Evolutionary conservation across 1,140 invertebrate genomes (phyloP).

Genomic region (Tetramorium alpestre): DNA sequence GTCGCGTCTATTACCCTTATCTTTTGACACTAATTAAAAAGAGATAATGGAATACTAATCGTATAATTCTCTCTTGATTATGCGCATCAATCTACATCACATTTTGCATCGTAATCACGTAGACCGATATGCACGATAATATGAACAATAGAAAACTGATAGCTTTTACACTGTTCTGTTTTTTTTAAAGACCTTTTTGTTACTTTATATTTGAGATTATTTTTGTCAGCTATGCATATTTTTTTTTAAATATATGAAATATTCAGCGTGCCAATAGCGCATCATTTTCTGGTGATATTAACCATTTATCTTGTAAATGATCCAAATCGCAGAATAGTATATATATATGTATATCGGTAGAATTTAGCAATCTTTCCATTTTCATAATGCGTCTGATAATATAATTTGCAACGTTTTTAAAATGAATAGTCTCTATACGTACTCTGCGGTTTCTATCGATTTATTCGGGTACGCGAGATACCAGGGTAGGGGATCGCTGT

Average conservation of each 20-base stretch:
- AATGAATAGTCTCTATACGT: not conserved
- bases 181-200: not conserved
- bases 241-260: not conserved
- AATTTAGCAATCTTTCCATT: not conserved
- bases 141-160: not conserved
- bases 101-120: not conserved
- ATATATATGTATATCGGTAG: not conserved
- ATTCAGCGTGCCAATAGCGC: not conserved
- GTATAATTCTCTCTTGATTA: not conserved
- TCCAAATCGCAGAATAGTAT: not conserved
- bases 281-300: constrained; percentile 6
- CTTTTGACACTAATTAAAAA: constrained; percentile 23
- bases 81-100: constrained; percentile 19
- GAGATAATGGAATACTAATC: constrained; percentile 16
- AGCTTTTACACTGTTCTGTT: not conserved
- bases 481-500: not conserved
- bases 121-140: not conserved
- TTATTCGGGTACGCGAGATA: constrained; percentile 17
- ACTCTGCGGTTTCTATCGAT: not conserved
- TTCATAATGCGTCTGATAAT: constrained; percentile 6
- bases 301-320: constrained; percentile 17
- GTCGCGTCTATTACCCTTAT: constrained; percentile 13
- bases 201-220: not conserved
- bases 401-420: not conserved
- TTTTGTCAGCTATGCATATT: not conserved